Conservation (phyloP, 2,797 vertebrate genomes). For the Tangara arthus region DNA sequence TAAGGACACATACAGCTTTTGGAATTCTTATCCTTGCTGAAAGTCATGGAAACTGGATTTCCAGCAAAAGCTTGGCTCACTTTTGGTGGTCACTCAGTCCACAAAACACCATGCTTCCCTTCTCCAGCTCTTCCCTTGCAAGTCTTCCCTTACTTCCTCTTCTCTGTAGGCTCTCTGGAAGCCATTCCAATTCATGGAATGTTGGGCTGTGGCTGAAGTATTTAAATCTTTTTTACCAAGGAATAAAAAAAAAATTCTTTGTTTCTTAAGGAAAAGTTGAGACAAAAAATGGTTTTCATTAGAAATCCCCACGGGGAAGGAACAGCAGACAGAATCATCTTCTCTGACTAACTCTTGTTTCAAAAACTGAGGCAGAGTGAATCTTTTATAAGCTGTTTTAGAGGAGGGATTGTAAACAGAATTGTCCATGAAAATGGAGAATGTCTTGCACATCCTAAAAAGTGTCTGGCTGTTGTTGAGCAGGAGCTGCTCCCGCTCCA, state of each 20-base stretch:
- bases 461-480: neutral
- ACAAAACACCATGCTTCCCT: neutral
- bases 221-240: neutral
- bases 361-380: neutral
- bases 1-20: neutral
- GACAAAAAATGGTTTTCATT: slow-evolving; percentile 19
- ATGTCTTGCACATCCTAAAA: neutral
- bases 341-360: slow-evolving; percentile 16
- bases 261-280: neutral
- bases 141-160: neutral
- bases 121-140: neutral
- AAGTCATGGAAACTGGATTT: neutral
- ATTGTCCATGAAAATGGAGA: slow-evolving; percentile 25
- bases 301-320: neutral
- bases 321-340: neutral
- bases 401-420: slow-evolving; percentile 14
- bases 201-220: neutral
- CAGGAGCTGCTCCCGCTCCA: neutral
- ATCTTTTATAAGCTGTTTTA: slow-evolving; percentile 38
- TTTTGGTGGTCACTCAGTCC: neutral
- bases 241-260: neutral
- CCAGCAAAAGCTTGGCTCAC: neutral
- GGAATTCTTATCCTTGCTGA: neutral
- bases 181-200: neutral
- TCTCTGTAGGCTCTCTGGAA: neutral